Base-by-base conservation (phyloP, 2,113 vertebrate species). In the Lota lota region DNA sequence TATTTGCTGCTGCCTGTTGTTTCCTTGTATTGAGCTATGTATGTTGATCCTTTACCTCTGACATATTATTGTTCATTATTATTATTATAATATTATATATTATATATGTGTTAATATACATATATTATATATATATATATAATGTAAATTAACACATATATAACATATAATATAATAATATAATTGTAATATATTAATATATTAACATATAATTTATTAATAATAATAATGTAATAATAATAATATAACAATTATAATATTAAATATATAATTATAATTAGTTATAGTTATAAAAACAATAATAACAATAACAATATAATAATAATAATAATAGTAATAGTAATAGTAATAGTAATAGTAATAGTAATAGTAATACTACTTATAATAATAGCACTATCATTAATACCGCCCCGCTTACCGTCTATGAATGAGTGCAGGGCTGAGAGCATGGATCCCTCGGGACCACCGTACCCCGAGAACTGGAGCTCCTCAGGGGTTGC, bases 381-480 rank as follows among this genome's bases (percentile, higher is more conserved):
- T n/a, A 58, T 58, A 47, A 11, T 1, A 33, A 67, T 51, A 28
- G 22, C 0, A 72, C 1, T 50, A 22, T 11, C n/a, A 16, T 61
- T 63, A 61, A 16, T 79, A 68, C 21, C 17, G 58, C 19, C 40
- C 40, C 69, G 92, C 95, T 92, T 89, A 96, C 96, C 93, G 75
- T 98, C 95, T 91, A 95, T 95, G 61, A 96, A 98, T 83, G 92
- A 94, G 83, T 98, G 96, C 4, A 98, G 91, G 0, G 95, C 93
- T 0, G 94, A 93, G 51, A 98, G 72, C 94, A 96, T 95, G 0
- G 94, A 93, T 51, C 95, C 95, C 3, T 96, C 94, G 53, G 92
- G 91, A 82, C 94, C 93, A 8, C 94, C 94, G 0, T 96, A 96
- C 0, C 91, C 89, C 0, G 95, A 94, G 77, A 96, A 97, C 11